phyloP scores from a whole-genome alignment of 2,113 vertebrate species.

The Holacanthus passer region DNA sequence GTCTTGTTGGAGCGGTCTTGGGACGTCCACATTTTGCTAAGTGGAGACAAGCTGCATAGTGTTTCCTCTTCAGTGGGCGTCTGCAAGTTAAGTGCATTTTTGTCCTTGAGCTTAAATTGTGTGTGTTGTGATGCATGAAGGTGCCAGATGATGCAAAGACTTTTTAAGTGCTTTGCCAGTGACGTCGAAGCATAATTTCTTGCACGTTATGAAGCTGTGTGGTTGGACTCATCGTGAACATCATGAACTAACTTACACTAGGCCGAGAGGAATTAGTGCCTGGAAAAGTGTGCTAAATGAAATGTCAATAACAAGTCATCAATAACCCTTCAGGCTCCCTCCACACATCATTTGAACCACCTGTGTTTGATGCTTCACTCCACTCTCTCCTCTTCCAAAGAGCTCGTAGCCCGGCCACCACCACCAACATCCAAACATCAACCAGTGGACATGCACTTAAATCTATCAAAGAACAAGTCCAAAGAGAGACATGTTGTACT shows the following conservation, averaged over 20 bases:
- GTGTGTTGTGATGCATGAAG: constrained; percentile 30
- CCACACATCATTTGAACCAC: constrained; percentile 20
- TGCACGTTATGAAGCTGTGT: constrained; percentile 11
- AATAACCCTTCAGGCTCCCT: constrained; percentile 35
- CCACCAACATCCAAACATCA: constrained; percentile 8
- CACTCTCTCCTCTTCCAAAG: constrained; percentile 7
- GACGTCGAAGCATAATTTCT: constrained; percentile 18
- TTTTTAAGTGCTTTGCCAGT: constrained; percentile 18
- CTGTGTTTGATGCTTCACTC: constrained; percentile 2
- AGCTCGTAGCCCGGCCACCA: background rate
- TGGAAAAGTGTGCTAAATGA: constrained; percentile 50
- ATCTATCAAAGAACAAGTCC: background rate
- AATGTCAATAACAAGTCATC: constrained; percentile 56
- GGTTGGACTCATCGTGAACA: background rate
- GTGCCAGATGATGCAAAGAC: constrained; percentile 5
- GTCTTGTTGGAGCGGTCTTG: background rate
- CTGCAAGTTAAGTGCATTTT: background rate
- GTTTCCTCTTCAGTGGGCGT: background rate
- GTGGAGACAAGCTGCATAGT: background rate
- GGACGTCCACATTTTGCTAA: background rate
- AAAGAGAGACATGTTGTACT: background rate
- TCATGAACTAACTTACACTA: constrained; percentile 16
- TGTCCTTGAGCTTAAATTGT: constrained; percentile 33
- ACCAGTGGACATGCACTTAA: constrained; percentile 6
- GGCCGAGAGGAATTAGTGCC: constrained; percentile 26